These are phyloP conservation scores for Drosophila greeni DNA, from an alignment of 2,888 invertebrate species.

Conservation along the genomic window DNA sequence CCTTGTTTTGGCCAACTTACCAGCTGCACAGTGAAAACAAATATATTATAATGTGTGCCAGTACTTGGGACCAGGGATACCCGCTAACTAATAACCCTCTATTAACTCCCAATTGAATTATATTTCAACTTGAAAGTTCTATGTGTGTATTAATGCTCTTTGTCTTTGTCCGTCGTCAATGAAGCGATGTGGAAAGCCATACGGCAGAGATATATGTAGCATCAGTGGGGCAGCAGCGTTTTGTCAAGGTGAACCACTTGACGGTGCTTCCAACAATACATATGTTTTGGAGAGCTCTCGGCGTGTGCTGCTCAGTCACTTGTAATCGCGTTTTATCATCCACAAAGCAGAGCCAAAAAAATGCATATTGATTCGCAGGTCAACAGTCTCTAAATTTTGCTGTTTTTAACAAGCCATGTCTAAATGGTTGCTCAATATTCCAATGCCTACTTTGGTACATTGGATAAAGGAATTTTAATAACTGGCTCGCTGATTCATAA, in stretches of 20 bases:
- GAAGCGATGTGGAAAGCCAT: constrained; percentile 57
- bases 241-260: constrained; percentile 43
- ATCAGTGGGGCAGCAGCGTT: constrained; percentile 25
- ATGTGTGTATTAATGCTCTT: constrained; percentile 14
- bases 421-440: constrained; percentile 6
- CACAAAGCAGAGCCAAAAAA: constrained; percentile 12
- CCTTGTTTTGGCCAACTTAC: constrained; percentile 24
- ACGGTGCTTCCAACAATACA: constrained; percentile 24
- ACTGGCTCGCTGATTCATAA: constrained; percentile 19
- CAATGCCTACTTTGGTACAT: constrained; percentile 1
- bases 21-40: not conserved
- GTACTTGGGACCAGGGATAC: not conserved
- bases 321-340: constrained; percentile 21
- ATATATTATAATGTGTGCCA: not conserved
- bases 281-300: constrained; percentile 22
- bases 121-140: constrained; percentile 3
- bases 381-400: constrained; percentile 17
- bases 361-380: constrained; percentile 14
- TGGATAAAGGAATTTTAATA: constrained; percentile 11
- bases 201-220: constrained; percentile 18
- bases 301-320: constrained; percentile 7
- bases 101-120: not conserved
- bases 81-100: not conserved
- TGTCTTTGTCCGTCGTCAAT: constrained; percentile 36
- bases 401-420: constrained; percentile 8